A percentile compares a stretch with the other conserved stretches of the same genome.
Evolutionary conservation across 1,140 invertebrate species (phyloP).

Genomic region (Oncopeltus fasciatus): DNA sequence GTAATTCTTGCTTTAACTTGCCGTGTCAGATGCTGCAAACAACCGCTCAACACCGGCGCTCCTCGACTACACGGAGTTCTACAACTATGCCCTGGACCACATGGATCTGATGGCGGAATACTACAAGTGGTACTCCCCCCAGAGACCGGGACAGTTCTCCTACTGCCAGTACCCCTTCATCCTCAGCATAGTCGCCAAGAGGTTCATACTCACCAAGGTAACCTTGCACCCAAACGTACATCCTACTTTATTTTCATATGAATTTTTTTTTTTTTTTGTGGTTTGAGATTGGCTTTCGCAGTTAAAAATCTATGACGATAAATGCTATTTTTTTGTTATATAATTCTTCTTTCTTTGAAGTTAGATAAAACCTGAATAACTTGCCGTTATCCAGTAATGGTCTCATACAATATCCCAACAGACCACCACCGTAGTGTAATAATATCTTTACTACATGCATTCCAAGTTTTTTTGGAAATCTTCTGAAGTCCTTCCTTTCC

Average conservation of each 20-base stretch:
- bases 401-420: no score
- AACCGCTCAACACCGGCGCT: constrained; percentile 34
- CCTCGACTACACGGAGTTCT: constrained; percentile 45
- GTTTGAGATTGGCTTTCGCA: not conserved
- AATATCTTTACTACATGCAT: no score
- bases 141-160: constrained; percentile 39
- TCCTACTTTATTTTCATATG: not conserved
- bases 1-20: no score
- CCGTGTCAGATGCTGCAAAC: constrained; percentile 40
- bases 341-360: no score
- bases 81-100: constrained; percentile 48
- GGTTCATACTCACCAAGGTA: constrained; percentile 45
- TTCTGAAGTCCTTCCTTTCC: no score
- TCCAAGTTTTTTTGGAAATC: no score
- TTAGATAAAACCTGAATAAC: no score
- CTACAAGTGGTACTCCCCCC: constrained; percentile 44
- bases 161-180: constrained; percentile 59
- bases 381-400: no score
- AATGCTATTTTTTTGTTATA: not conserved
- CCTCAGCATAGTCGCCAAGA: constrained; percentile 47
- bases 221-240: not conserved
- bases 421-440: no score
- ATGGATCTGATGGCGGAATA: constrained; percentile 51
- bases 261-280: not conserved
- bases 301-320: not conserved